Evolutionary conservation across 2,888 invertebrate species (phyloP), one percentile per base, ranked within the genome.

Genomic region (Cantharis rufa): DNA sequence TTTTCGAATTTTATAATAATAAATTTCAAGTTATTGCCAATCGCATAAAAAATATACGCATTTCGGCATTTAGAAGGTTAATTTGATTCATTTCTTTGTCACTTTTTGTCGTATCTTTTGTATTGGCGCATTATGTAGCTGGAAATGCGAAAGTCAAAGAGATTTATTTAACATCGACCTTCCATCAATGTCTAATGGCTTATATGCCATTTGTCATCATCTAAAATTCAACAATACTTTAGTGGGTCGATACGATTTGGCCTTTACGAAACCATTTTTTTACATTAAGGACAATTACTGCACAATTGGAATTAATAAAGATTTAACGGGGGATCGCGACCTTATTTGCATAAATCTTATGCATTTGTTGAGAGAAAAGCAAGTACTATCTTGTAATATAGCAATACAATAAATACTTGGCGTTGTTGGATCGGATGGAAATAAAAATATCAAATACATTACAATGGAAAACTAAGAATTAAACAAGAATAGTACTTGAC

Each of bases 401-500:
- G 28, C 28, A 28, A 28, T 28, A 32, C 32, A 32, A 32, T n/a
- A 48, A 48, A 48, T 48, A 48, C 48, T 48, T 48, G 48, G n/a
- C n/a, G 48, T n/a, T 48, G 48, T 48, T 48, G 48, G 10, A 48
- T 48, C 48, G 48, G 48, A 48, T 48, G 70, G 74, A 71, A 74
- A 77, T 77, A 77, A 74, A 77, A 77, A 74, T 69, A 77, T 77
- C 74, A 77, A 74, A 77, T 74, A 70, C 71, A 66, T 69, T 69
- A 74, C 61, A 71, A 78, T 76, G 77, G 77, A 79, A 78, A 76
- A 72, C 69, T 74, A 75, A 72, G 80, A 76, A 78, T 80, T 76
- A 81, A 81, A 82, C 81, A 80, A 77, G 78, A 73, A 77, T 74
- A 80, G 78, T 78, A 78, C 77, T 77, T 72, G 75, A 76, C 69